These are phyloP conservation scores for Perca flavescens DNA, from an alignment of 2,113 vertebrate genomes.

Conservation along the genomic window DNA sequence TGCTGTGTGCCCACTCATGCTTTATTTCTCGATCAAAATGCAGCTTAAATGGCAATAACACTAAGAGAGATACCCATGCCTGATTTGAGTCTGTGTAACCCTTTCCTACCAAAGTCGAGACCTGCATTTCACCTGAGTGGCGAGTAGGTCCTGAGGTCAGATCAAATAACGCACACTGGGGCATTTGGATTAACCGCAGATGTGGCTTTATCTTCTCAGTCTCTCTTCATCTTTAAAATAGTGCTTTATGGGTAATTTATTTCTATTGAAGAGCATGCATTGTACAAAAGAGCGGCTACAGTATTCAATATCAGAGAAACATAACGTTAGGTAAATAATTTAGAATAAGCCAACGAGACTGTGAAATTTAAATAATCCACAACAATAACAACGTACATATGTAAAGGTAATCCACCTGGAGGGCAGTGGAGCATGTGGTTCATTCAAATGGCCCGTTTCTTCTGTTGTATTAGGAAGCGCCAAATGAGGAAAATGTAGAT, in stretches of 20 bases:
- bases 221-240: neutral
- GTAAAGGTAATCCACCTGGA: neutral
- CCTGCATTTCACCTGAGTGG: neutral
- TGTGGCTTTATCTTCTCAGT: neutral
- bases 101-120: neutral
- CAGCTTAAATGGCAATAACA: neutral
- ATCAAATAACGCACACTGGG: neutral
- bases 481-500: neutral
- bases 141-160: neutral
- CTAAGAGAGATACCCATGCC: neutral
- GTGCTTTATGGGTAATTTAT: neutral
- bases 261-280: neutral
- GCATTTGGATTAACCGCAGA: slow-evolving; percentile 5
- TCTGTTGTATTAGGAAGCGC: neutral
- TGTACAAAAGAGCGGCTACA: neutral
- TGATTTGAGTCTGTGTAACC: neutral
- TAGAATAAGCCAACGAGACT: neutral
- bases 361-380: neutral
- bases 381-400: neutral
- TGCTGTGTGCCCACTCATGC: neutral
- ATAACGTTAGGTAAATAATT: neutral
- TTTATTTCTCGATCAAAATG: neutral
- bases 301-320: neutral
- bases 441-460: slow-evolving; percentile 2
- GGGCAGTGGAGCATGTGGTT: neutral